phyloP scores from a whole-genome alignment of 2,113 vertebrate species.

The Centropus bengalensis region DNA sequence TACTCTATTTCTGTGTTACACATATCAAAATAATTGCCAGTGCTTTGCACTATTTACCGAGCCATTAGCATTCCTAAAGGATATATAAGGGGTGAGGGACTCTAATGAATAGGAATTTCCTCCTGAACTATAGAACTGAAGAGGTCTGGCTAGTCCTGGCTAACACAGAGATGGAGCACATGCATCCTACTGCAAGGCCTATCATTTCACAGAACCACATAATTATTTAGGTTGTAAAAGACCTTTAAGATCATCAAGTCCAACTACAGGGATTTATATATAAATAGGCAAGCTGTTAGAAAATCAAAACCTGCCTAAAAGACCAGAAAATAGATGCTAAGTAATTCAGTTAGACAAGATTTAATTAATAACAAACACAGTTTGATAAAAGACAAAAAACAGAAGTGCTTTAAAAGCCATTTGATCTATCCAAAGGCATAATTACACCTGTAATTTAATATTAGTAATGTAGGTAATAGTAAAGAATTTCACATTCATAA shows the following conservation, averaged over 20 bases:
- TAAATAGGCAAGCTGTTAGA: background rate
- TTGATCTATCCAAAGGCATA: background rate
- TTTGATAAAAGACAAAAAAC: background rate
- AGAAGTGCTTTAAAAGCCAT: conserved; percentile 40
- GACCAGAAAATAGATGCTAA: background rate
- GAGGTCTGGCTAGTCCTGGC: background rate
- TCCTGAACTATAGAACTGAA: background rate
- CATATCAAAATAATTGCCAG: background rate
- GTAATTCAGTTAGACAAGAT: background rate
- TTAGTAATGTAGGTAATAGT: background rate
- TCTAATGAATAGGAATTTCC: background rate
- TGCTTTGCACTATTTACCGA: background rate
- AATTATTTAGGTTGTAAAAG: no score
- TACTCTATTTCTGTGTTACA: background rate
- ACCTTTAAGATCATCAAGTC: no score
- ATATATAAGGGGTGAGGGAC: background rate
- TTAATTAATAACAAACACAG: background rate
- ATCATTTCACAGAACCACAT: background rate
- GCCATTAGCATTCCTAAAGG: background rate
- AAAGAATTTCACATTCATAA: background rate
- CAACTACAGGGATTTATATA: background rate
- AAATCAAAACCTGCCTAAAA: background rate
- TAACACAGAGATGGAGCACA: background rate
- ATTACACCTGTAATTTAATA: background rate
- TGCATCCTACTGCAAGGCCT: fast-evolving